Evolutionary conservation across 1,140 invertebrate genomes (phyloP), one percentile per base, ranked within the genome.

Genomic region (Berghia stephanieae): DNA sequence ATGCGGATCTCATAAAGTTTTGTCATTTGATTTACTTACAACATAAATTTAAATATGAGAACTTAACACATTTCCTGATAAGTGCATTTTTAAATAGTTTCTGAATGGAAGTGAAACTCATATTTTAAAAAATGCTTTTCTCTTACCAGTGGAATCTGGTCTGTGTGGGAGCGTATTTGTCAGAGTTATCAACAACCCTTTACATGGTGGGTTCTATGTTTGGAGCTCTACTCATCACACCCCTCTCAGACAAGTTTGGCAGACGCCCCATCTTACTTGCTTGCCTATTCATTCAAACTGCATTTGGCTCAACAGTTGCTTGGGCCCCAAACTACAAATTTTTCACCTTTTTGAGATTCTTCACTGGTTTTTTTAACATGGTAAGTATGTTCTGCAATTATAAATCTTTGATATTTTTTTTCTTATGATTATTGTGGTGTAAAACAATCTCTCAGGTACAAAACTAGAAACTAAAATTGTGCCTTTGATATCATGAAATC

Each of bases 181-280:
- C 83, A 6, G 84, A 88, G 36, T 69, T 87, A 34, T 84, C 85
- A 0, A 83, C 85, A 43, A 92, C 94, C 0, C 84, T 95, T 55
- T 95, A 95, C 86, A 96, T 96, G 94, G 88, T 94, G 78, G 95
- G 95, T 75, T 94, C 95, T 57, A 92, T 95, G 83, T 80, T 95
- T 79, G 94, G 95, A 27, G 94, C 94, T 60, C 92, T 95, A 44
- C 88, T 94, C 43, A 94, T 96, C 85, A 94, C 95, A n/a, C 92
- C 93, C 79, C 87, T 96, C 67, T 94, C 95, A 1, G 95, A 96
- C 87, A 96, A 94, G 90, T 93, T 83, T 82, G 88, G 88, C 0
- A 81, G 88, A 5, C 85, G 86, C 66, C 70, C 76, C 13, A 71
- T 87, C 18, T 83, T 89, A 46, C 77, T 87, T 18, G 66, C 76